Percentiles rank a stretch among this genome's conserved stretches.
phyloP scores from a whole-genome alignment of 1,140 invertebrate genomes.

The Homalodisca vitripennis region DNA sequence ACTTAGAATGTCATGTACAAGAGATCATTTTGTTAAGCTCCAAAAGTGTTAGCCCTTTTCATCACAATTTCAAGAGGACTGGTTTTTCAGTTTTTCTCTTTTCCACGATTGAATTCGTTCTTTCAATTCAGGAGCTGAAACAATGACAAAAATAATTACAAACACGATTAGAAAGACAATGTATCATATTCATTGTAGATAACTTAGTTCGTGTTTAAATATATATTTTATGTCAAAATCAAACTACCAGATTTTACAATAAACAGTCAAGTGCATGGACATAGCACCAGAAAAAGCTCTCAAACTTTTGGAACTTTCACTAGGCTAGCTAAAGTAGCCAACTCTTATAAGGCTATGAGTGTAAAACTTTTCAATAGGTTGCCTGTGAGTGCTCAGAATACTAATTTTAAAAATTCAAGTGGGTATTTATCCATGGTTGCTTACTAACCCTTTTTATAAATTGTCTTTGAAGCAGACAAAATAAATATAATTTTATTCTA shows the following conservation, averaged over 20 bases:
- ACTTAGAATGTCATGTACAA: slow-evolving; percentile 1
- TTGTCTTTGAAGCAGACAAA: too few relatives aligned
- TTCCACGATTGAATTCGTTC: slow-evolving; percentile 78
- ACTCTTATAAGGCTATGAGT: too few relatives aligned
- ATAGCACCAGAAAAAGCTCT: background rate
- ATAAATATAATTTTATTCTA: too few relatives aligned
- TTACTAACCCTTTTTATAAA: too few relatives aligned
- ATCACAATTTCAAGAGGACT: slow-evolving; percentile 16
- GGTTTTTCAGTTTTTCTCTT: slow-evolving; percentile 53
- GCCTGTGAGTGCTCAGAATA: too few relatives aligned
- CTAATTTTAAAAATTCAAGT: too few relatives aligned
- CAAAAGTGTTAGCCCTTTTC: background rate
- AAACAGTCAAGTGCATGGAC: background rate
- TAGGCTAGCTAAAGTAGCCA: too few relatives aligned
- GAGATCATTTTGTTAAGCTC: slow-evolving; percentile 10
- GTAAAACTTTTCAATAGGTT: too few relatives aligned
- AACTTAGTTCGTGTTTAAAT: background rate
- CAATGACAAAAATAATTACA: slow-evolving; percentile 38
- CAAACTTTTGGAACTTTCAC: background rate
- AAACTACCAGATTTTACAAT: background rate
- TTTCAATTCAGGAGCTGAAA: slow-evolving; percentile 70
- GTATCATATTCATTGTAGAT: background rate
- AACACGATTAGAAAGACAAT: background rate
- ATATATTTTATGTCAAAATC: background rate
- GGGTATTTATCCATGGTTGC: too few relatives aligned